Evolutionary conservation across 2,888 invertebrate species (phyloP).

Genomic region (Spodoptera exigua): DNA sequence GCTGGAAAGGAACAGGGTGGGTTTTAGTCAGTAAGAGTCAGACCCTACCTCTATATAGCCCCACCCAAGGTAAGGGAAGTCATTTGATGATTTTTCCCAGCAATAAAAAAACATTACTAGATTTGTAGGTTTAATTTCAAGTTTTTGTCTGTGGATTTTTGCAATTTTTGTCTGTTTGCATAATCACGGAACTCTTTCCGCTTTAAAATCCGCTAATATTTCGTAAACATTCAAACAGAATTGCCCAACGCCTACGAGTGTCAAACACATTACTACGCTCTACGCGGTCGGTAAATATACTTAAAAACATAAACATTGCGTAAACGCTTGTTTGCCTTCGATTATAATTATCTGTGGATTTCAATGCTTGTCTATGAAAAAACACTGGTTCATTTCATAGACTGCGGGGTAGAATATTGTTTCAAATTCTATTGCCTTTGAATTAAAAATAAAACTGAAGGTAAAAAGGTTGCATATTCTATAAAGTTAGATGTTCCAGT

Average conservation of each 20-base stretch:
- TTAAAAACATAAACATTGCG: slow-evolving; percentile 43
- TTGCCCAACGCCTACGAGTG: slow-evolving; percentile 29
- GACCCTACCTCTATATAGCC: too few relatives aligned
- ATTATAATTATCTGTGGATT: slow-evolving; percentile 17
- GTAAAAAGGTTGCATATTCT: too few relatives aligned
- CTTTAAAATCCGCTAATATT: slow-evolving; percentile 11
- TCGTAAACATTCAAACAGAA: slow-evolving; percentile 26
- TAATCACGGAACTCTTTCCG: neutral
- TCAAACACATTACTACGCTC: slow-evolving; percentile 49
- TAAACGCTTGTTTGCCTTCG: slow-evolving; percentile 32
- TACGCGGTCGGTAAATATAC: slow-evolving; percentile 50
- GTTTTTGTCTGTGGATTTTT: too few relatives aligned
- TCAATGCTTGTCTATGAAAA: slow-evolving; percentile 23
- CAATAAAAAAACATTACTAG: too few relatives aligned
- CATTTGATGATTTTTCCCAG: too few relatives aligned
- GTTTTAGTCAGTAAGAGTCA: too few relatives aligned
- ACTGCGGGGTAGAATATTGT: neutral
- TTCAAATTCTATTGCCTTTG: neutral
- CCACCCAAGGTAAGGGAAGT: too few relatives aligned
- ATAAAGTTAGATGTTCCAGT: too few relatives aligned
- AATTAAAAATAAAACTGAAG: neutral
- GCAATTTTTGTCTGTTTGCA: too few relatives aligned
- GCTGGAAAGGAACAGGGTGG: too few relatives aligned
- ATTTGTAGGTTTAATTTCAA: too few relatives aligned
- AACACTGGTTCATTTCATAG: neutral